Percentiles rank a stretch among this genome's conserved stretches.
phyloP scores from a whole-genome alignment of 35 echinoderm and acorn worm species.

The Lytechinus pictus region DNA sequence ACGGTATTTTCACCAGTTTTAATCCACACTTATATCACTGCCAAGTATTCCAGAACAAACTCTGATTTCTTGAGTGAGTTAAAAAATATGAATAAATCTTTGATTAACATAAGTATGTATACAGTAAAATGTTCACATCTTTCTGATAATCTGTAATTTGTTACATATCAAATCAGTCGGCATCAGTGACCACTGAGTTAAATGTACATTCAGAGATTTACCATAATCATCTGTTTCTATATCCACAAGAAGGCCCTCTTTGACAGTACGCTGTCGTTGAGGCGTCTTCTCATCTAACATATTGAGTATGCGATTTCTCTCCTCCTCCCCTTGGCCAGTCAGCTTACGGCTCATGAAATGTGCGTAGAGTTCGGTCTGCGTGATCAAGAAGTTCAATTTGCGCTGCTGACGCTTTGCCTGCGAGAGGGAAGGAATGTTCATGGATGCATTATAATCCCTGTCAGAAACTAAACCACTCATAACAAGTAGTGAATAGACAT shows the following conservation, averaged over 20 bases:
- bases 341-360: conserved; percentile 99
- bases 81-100: no score
- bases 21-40: no score
- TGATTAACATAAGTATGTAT: no score
- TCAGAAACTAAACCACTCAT: background rate
- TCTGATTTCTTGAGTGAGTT: no score
- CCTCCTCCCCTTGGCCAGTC: conserved; percentile 82
- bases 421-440: background rate
- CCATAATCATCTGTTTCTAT: conserved; percentile 98
- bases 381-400: conserved; percentile 98
- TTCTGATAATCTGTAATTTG: no score
- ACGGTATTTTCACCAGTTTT: no score
- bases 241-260: conserved; percentile 88
- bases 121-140: no score
- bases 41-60: no score
- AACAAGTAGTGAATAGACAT: background rate
- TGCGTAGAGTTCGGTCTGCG: conserved; percentile 98
- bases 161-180: no score
- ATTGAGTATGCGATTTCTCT: conserved; percentile 80
- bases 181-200: no score
- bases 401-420: conserved; percentile 94
- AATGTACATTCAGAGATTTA: conserved; percentile 16
- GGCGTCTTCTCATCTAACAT: conserved; percentile 84
- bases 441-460: background rate
- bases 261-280: conserved; percentile 70